Evolutionary conservation across 1,140 invertebrate genomes (phyloP).

Genomic region (Dendroctonus ponderosae): DNA sequence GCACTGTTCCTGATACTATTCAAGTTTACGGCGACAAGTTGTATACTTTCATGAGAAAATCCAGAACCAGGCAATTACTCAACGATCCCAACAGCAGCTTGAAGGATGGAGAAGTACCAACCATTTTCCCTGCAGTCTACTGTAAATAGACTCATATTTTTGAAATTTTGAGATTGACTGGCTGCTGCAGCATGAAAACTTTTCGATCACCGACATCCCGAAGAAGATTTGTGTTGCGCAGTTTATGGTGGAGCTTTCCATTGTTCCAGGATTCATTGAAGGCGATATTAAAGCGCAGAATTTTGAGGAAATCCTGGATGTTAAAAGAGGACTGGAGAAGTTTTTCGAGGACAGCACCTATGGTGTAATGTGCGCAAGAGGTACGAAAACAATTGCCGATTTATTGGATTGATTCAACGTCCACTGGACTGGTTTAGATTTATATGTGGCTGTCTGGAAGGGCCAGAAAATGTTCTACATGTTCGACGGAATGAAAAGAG

Average conservation of each 20-base stretch:
- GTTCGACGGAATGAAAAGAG: slow-evolving; percentile 55
- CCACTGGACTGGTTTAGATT: neutral
- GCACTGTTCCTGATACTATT: slow-evolving; percentile 52
- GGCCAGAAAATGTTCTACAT: slow-evolving; percentile 50
- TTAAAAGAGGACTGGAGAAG: slow-evolving; percentile 35
- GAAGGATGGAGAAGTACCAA: slow-evolving; percentile 11
- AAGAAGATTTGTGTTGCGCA: slow-evolving; percentile 43
- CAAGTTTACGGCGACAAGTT: slow-evolving; percentile 56
- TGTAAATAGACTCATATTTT: too few species aligned
- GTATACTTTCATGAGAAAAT: slow-evolving; percentile 45
- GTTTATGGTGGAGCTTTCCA: slow-evolving; percentile 42
- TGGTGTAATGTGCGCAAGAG: slow-evolving; percentile 51
- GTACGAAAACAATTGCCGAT: slow-evolving; percentile 12
- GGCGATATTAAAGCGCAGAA: slow-evolving; percentile 53
- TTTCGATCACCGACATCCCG: slow-evolving; percentile 51
- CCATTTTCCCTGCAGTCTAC: too few species aligned
- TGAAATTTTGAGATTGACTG: slow-evolving; percentile 22
- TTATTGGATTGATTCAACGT: neutral
- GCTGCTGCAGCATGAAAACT: slow-evolving; percentile 40
- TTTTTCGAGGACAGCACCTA: slow-evolving; percentile 37
- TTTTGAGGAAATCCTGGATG: slow-evolving; percentile 39
- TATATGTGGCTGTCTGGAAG: slow-evolving; percentile 52
- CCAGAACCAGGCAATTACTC: slow-evolving; percentile 45
- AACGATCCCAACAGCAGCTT: slow-evolving; percentile 41
- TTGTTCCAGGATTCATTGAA: slow-evolving; percentile 44